Conservation (phyloP, 2,888 invertebrate species). For the Drosophila paucipuncta region DNA sequence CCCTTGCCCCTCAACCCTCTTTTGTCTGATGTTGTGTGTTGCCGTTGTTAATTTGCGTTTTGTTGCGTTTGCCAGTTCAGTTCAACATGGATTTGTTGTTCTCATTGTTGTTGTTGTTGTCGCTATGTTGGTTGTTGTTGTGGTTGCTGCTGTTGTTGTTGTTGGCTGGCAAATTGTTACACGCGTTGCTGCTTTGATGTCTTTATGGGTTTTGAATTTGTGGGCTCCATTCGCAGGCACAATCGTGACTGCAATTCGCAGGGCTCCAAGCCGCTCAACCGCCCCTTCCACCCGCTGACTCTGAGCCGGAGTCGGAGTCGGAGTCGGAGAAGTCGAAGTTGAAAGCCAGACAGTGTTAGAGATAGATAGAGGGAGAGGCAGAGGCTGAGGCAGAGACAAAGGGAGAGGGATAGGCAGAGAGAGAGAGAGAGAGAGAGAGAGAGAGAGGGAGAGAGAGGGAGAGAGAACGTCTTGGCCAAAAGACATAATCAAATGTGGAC, state of each 20-base stretch:
- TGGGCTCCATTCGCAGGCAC: slow-evolving; percentile 65
- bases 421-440: neutral
- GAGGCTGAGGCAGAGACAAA: neutral
- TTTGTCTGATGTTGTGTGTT: slow-evolving; percentile 37
- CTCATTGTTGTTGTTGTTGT: slow-evolving; percentile 42
- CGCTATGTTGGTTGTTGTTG: slow-evolving; percentile 20
- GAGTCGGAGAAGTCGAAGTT: slow-evolving; percentile 33
- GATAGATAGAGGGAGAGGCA: neutral
- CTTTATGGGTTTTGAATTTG: slow-evolving; percentile 80
- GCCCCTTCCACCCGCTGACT: neutral
- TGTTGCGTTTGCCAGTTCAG: slow-evolving; percentile 71
- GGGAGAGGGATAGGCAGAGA: neutral
- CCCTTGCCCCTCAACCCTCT: neutral
- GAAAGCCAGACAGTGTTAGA: slow-evolving; percentile 16
- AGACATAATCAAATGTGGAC: slow-evolving; percentile 82
- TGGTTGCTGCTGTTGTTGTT: slow-evolving; percentile 39
- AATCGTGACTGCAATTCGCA: slow-evolving; percentile 76
- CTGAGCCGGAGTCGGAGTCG: neutral
- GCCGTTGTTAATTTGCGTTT: slow-evolving; percentile 80
- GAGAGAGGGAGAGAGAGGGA: neutral
- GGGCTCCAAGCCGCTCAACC: slow-evolving; percentile 34
- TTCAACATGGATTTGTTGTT: slow-evolving; percentile 47
- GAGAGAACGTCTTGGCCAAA: slow-evolving; percentile 50
- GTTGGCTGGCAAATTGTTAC: slow-evolving; percentile 79
- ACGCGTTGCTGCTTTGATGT: slow-evolving; percentile 81